Percentiles rank a stretch among this genome's conserved stretches.
Evolutionary conservation across 2,113 vertebrate genomes (phyloP).

Genomic region (Hoplias malabaricus): DNA sequence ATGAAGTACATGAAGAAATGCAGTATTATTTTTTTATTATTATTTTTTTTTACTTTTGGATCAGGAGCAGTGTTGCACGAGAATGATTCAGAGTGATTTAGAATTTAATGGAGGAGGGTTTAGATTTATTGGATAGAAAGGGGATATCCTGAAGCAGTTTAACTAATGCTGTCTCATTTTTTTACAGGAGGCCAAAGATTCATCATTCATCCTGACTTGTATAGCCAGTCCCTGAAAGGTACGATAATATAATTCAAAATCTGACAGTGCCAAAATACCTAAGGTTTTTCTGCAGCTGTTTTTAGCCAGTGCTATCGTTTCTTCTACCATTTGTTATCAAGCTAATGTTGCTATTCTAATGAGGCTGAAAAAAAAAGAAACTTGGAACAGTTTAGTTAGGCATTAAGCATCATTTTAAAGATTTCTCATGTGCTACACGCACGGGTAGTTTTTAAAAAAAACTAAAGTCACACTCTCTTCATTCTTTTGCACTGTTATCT

Average conservation of each 20-base stretch:
- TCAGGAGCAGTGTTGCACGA: slow-evolving; percentile 23
- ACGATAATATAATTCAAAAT: slow-evolving; percentile 43
- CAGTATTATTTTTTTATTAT: slow-evolving; percentile 29
- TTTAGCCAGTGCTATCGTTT: slow-evolving; percentile 28
- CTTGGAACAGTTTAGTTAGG: too few relatives aligned
- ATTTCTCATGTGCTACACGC: background rate
- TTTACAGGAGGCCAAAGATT: slow-evolving; percentile 26
- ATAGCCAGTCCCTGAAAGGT: slow-evolving; percentile 21
- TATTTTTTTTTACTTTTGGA: too few relatives aligned
- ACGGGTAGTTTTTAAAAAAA: background rate
- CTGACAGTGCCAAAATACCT: slow-evolving; percentile 42
- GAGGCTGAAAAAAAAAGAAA: background rate
- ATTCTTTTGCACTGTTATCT: background rate
- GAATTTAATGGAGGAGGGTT: slow-evolving; percentile 21
- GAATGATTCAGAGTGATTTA: slow-evolving; percentile 18
- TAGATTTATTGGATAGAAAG: slow-evolving; percentile 36
- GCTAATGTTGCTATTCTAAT: background rate
- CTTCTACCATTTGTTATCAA: background rate
- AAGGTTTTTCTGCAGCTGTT: slow-evolving; percentile 22
- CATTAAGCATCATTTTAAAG: background rate
- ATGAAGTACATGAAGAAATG: background rate
- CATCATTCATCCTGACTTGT: slow-evolving; percentile 28
- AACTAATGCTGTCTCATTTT: slow-evolving; percentile 42
- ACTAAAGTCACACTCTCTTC: background rate
- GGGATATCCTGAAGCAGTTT: slow-evolving; percentile 34